Conservation (phyloP, 2,797 vertebrate species). For the Oryzias sinensis region DNA sequence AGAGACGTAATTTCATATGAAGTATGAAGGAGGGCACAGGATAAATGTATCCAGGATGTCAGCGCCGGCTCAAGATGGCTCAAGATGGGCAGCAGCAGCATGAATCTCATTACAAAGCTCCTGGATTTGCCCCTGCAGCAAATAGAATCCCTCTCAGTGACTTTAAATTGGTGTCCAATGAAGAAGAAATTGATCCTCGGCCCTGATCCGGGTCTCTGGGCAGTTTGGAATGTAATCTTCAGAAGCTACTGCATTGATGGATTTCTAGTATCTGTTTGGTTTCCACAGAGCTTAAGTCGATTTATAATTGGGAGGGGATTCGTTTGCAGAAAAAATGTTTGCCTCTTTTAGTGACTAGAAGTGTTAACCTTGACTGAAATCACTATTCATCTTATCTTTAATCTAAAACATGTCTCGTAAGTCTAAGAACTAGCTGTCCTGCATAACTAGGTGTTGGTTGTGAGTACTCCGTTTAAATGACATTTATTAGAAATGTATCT, state of each 20-base stretch:
- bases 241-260: slow-evolving; percentile 49
- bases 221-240: slow-evolving; percentile 56
- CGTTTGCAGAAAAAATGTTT: slow-evolving; percentile 11
- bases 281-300: slow-evolving; percentile 25
- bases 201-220: slow-evolving; percentile 68
- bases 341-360: slow-evolving; percentile 4
- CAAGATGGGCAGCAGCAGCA: slow-evolving; percentile 68
- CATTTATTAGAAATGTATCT: not conserved
- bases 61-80: slow-evolving; percentile 71
- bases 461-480: slow-evolving; percentile 10
- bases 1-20: slow-evolving; percentile 25
- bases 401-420: not conserved
- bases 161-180: slow-evolving; percentile 78
- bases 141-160: slow-evolving; percentile 75
- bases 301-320: slow-evolving; percentile 35
- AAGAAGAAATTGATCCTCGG: slow-evolving; percentile 76
- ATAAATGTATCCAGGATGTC: slow-evolving; percentile 67
- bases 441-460: not conserved
- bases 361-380: slow-evolving; percentile 7
- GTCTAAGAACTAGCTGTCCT: not conserved
- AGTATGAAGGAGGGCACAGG: slow-evolving; percentile 48
- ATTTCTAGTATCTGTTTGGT: slow-evolving; percentile 44
- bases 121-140: slow-evolving; percentile 69
- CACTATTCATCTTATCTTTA: slow-evolving; percentile 4
- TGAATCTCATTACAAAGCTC: slow-evolving; percentile 76